Base-by-base conservation (phyloP, 2,113 vertebrate species). In the Esox niger region DNA sequence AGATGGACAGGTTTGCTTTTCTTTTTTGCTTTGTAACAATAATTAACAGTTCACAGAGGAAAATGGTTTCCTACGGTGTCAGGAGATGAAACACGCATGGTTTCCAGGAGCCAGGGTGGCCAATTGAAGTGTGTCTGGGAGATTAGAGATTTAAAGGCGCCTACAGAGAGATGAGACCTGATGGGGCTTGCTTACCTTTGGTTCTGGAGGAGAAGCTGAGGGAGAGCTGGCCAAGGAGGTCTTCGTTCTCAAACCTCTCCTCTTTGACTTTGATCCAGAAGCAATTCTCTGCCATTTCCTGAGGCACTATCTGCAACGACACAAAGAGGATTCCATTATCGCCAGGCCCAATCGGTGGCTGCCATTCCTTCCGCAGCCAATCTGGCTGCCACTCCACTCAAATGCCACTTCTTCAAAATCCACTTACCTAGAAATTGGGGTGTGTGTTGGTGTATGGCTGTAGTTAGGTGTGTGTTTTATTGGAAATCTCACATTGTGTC, bases 261-360 rank as follows among this genome's bases (percentile, higher is more conserved):
- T 98, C 97, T 78, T 95, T 95, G 80, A 94, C 95, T 92, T 96
- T 98, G 82, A 98, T 90, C 97, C 97, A 99, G 88, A 99, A 94
- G 87, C 96, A 98, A 87, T 92, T 95, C 86, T 99, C 95, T 73
- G 92, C 88, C 91, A 99, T 94, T 84, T 99, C 95, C 84, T 90
- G 94, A 75, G 97, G 95, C 63, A 97, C 94, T 75, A 99, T 90
- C 97, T 99, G 91, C 87, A 93, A 94, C 46, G 77, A 90, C 91
- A 93, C 83, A 61, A 30, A 61, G 70, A 85, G 78, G 83, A 76
- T 77, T 82, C 79, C 83, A 88, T 87, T 84, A 79, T 84, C 87
- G 70, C 15, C 13, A 43, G 38, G 74, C 74, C 79, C 81, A 85
- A 90, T 88, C 86, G 85, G 59, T 85, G 74, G 83, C 66, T 30